Base-by-base conservation (phyloP, 2,797 vertebrate genomes). In the Acipenser oxyrinchus region DNA sequence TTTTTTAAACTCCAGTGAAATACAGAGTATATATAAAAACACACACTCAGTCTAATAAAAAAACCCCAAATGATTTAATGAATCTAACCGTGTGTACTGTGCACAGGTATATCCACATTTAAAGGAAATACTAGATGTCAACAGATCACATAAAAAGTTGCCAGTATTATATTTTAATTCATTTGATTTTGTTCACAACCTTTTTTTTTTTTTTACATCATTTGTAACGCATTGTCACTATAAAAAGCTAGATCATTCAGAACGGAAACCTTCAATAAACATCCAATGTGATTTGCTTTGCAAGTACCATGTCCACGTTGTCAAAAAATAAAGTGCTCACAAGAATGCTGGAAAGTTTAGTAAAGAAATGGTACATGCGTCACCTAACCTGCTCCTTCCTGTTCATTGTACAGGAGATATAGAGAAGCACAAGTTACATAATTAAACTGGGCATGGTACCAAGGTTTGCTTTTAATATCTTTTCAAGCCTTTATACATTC, bases 121-220 rank as follows among this genome's bases (percentile, higher is more conserved):
- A 37, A n/a, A 64, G 8, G 48, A 10, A 48, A 10, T 13, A 3
- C 51, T 37, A 65, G n/a, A 18, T 51, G 12, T 51, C n/a, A 61
- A 67, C 59, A 60, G 66, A 60, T 37, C 48, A 60, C 66, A 66
- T 49, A 48, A 50, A 51, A 50, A 11, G 49, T 61, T 50, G 58
- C 62, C 62, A 71, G 66, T 48, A 67, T 63, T 13, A 67, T 61
- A 48, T 52, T 63, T 71, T 61, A 53, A 53, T 12, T 50, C 10
- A 49, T 62, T 63, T 50, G 53, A 51, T 57, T 37, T 61, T 64
- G 12, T 60, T 64, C 48, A 63, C 61, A 64, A 63, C 51, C 49
- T 70, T 49, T 60, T 67, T 69, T 60, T 67, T 69, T 18, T 18
- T 18, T 18, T 18, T 18, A 68, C 67, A 63, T 62, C 52, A 55